Evolutionary conservation across 2,113 vertebrate genomes (phyloP).

Genomic region (Odontophorus gujanensis): DNA sequence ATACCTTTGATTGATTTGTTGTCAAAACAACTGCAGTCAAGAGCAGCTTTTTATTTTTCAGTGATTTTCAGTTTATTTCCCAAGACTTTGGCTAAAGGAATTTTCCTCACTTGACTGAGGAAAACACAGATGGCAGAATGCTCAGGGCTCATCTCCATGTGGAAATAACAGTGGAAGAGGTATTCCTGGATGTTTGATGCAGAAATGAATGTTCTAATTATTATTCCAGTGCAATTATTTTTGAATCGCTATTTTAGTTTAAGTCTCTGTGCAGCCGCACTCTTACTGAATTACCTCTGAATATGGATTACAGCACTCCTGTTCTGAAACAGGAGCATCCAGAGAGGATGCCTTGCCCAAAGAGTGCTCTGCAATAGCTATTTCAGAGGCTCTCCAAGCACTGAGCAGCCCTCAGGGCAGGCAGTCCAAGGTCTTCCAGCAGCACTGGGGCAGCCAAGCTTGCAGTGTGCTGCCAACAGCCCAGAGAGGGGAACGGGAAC

Average conservation of each 20-base stretch:
- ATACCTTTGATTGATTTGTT: conserved; percentile 27
- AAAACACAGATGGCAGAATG: not conserved
- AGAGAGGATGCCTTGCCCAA: not conserved
- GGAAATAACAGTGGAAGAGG: not conserved
- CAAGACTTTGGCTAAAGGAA: not conserved
- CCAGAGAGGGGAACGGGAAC: not conserved
- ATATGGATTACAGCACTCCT: not conserved
- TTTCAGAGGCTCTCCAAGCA: conserved; percentile 3
- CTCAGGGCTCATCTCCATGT: not conserved
- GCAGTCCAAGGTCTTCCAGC: conserved; percentile 33
- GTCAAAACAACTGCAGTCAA: conserved; percentile 33
- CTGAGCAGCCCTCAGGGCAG: not conserved
- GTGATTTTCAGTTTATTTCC: not conserved
- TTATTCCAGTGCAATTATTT: conserved; percentile 22
- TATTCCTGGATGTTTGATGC: not conserved
- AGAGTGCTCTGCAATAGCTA: conserved; percentile 22
- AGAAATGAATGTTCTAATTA: not conserved
- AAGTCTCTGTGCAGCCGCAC: not conserved
- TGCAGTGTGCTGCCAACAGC: not conserved
- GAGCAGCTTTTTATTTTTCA: not conserved
- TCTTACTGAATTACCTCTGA: conserved; percentile 28
- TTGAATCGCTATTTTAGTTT: not conserved
- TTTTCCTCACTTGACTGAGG: not conserved
- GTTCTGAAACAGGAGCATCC: conserved; percentile 16
- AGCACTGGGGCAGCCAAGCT: conserved; percentile 1